A percentile compares a stretch with the other conserved stretches of the same genome.
phyloP scores from a whole-genome alignment of 2,113 vertebrate genomes.

The Cebidichthys violaceus region DNA sequence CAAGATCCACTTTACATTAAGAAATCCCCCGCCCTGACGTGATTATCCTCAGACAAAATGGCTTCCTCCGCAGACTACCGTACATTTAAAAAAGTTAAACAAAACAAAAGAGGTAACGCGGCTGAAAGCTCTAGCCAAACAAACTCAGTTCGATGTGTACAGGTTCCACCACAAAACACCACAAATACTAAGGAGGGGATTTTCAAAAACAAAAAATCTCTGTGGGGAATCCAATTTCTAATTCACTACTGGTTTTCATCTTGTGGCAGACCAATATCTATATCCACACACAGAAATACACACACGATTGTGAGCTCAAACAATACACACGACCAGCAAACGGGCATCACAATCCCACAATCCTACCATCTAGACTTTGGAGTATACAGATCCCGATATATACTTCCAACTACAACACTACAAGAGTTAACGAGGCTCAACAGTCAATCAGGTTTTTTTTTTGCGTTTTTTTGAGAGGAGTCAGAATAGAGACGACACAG shows the following conservation, averaged over 20 bases:
- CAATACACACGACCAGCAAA: constrained; percentile 60
- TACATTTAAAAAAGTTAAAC: constrained; percentile 29
- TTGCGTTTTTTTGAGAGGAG: constrained; percentile 66
- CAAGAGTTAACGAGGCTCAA: constrained; percentile 66
- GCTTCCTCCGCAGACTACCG: constrained; percentile 54
- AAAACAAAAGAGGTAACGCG: constrained; percentile 10
- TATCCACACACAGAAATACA: constrained; percentile 73
- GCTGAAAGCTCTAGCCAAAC: constrained; percentile 34
- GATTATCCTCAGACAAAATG: constrained; percentile 59
- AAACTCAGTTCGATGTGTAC: constrained; percentile 46
- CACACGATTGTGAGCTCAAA: constrained; percentile 56
- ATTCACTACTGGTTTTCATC: constrained; percentile 62
- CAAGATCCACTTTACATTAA: constrained; percentile 35
- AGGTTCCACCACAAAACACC: constrained; percentile 53
- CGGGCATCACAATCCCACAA: constrained; percentile 72
- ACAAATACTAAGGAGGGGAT: constrained; percentile 27
- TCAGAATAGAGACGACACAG: constrained; percentile 71
- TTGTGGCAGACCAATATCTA: constrained; percentile 49
- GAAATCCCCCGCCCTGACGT: constrained; percentile 13
- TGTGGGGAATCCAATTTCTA: constrained; percentile 53
- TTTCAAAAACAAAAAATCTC: constrained; percentile 10
- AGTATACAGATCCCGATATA: constrained; percentile 69
- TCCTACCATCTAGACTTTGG: constrained; percentile 69
- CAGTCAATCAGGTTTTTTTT: constrained; percentile 58
- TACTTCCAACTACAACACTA: constrained; percentile 71